Conservation (phyloP, 2,888 invertebrate species). For the Sialis lutaria region DNA sequence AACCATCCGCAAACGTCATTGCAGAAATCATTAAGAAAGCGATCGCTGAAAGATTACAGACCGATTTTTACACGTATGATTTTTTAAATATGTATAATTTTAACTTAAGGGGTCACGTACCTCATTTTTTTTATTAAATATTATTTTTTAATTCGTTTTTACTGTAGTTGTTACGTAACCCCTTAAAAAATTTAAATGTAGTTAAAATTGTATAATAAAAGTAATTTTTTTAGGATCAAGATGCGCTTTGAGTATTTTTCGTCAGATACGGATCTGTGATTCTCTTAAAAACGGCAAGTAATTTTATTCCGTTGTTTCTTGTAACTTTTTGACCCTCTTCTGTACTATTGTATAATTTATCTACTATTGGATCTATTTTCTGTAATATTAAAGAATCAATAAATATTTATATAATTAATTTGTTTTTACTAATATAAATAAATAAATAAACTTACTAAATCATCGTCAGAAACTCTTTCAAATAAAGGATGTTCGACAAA, state of each 20-base stretch:
- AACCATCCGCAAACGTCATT: not conserved
- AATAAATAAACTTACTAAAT: conserved; percentile 41
- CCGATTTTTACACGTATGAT: not conserved
- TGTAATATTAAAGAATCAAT: conserved; percentile 22
- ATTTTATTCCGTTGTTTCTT: conserved; percentile 86
- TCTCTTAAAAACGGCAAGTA: conserved; percentile 74
- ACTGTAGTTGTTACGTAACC: no score
- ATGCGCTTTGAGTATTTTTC: not conserved
- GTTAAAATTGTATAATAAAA: no score
- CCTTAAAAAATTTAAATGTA: no score
- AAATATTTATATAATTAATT: conserved; percentile 1
- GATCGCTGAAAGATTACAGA: not conserved
- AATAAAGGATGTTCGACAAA: conserved; percentile 84
- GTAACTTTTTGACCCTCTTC: conserved; percentile 98
- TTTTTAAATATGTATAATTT: no score
- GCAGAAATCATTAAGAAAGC: not conserved
- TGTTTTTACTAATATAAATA: conserved; percentile 6
- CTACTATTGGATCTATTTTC: conserved; percentile 71
- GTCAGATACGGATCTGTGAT: conserved; percentile 29
- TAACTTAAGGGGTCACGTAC: no score
- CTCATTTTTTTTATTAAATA: no score
- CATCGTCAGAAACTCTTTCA: conserved; percentile 49
- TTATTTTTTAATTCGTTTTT: no score
- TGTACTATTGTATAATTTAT: conserved; percentile 77
- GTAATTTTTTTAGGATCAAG: no score